phyloP scores from a whole-genome alignment of 92 coral and sea anemone genomes.

The Zoanthus solanderi region DNA sequence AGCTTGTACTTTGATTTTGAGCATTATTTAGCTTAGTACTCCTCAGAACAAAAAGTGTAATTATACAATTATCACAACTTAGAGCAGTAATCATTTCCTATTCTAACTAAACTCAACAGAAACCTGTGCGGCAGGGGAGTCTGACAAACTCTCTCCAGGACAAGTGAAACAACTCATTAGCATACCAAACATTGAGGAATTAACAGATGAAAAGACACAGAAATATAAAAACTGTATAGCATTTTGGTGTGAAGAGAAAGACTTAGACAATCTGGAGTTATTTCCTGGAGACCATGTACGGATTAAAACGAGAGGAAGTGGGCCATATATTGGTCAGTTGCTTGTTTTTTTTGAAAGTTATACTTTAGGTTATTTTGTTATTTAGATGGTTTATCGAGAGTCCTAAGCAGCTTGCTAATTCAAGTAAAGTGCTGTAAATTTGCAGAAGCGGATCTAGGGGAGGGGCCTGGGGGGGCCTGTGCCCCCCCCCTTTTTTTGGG shows the following conservation, averaged over 20 bases:
- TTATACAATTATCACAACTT: not conserved
- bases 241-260: conserved; percentile 90
- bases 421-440: no score
- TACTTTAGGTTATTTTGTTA: no score
- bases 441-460: no score
- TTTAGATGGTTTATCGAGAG: no score
- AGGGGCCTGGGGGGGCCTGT: no score
- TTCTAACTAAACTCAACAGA: conserved; percentile 37
- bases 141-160: conserved; percentile 70
- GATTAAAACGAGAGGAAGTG: conserved; percentile 85
- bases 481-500: no score
- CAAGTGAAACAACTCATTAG: conserved; percentile 60
- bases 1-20: no score
- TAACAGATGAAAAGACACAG: conserved; percentile 68
- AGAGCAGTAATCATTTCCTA: not conserved
- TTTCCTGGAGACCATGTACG: conserved; percentile 79
- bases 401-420: no score
- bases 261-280: conserved; percentile 72
- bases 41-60: no score
- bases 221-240: conserved; percentile 54
- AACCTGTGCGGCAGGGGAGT: conserved; percentile 67
- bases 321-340: conserved; percentile 84
- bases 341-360: not conserved
- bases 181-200: conserved; percentile 64
- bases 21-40: no score